Conservation (phyloP, 35 echinoderm and acorn worm species). For the Lytechinus pictus region DNA sequence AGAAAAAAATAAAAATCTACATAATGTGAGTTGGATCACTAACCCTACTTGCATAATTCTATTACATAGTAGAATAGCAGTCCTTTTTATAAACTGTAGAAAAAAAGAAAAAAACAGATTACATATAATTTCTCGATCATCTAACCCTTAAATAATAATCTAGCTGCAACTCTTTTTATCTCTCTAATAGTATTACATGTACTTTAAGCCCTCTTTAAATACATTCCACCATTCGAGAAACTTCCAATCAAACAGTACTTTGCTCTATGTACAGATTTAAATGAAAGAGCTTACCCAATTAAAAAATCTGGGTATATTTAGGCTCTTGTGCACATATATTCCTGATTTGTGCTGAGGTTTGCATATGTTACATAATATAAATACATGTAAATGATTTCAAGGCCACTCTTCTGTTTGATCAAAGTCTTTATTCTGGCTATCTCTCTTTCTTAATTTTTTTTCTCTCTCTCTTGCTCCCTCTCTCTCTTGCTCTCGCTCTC, state of each 20-base stretch:
- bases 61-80: no score
- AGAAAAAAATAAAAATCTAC: no score
- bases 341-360: not conserved
- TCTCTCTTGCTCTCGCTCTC: no score
- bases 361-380: not conserved
- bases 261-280: not conserved
- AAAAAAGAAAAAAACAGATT: not conserved
- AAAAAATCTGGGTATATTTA: not conserved
- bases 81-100: not conserved
- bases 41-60: no score
- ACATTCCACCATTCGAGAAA: not conserved
- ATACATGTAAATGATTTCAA: not conserved
- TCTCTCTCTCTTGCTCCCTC: no score
- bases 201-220: no score
- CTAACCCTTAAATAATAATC: not conserved
- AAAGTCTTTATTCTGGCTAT: not conserved
- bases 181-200: not conserved
- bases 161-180: not conserved
- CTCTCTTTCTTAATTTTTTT: no score
- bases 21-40: no score
- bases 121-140: not conserved
- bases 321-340: not conserved
- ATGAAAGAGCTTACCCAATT: not conserved
- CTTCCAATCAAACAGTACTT: not conserved
- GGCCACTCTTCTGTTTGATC: not conserved